phyloP scores from a whole-genome alignment of 1,140 invertebrate genomes.

The Cydia fagiglandana region DNA sequence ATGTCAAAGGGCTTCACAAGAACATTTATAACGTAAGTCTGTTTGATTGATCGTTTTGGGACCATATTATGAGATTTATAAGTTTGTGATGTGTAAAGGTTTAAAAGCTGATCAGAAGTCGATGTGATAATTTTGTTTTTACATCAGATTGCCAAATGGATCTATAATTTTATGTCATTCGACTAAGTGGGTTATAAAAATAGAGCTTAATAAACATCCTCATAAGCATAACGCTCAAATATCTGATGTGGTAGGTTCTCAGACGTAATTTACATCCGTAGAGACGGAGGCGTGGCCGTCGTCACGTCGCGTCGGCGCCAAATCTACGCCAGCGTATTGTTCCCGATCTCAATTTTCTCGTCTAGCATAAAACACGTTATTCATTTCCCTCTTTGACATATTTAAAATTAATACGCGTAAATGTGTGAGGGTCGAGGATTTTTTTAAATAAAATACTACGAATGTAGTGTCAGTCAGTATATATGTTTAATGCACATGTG shows the following conservation, averaged over 20 bases:
- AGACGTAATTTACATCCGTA: constrained; percentile 57
- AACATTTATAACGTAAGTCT: too few species aligned
- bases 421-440: neutral
- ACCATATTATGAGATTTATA: too few species aligned
- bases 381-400: constrained; percentile 29
- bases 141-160: too few species aligned
- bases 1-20: too few species aligned
- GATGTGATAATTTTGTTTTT: too few species aligned
- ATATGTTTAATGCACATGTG: neutral
- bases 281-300: constrained; percentile 64
- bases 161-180: too few species aligned
- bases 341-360: constrained; percentile 55
- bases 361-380: constrained; percentile 39
- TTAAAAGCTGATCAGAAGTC: too few species aligned
- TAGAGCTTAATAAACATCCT: neutral
- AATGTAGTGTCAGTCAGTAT: too few species aligned
- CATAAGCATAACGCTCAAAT: neutral
- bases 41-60: too few species aligned
- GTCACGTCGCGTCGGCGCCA: constrained; percentile 70
- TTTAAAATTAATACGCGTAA: neutral
- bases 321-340: constrained; percentile 56
- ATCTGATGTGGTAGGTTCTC: constrained; percentile 40
- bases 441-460: neutral
- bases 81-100: too few species aligned
- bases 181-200: too few species aligned